Percentiles rank a stretch among this genome's conserved stretches.
These are phyloP conservation scores for Fukomys damarensis DNA, from an alignment of 2,113 vertebrate species.

Conservation along the genomic window DNA sequence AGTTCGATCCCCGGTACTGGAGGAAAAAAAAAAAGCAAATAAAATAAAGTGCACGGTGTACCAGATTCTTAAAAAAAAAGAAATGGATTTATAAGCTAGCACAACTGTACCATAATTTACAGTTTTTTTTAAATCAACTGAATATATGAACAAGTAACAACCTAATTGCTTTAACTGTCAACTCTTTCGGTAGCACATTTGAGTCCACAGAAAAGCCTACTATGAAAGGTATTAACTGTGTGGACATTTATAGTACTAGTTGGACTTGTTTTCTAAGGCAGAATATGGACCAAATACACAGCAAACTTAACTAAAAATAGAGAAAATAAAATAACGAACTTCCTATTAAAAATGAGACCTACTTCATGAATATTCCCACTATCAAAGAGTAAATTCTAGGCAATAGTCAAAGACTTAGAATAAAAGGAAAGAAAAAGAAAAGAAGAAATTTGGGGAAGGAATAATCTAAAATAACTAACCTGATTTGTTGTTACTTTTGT, in stretches of 20 bases:
- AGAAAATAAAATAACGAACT: background rate
- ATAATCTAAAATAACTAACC: slow-evolving; percentile 2
- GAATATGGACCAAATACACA: background rate
- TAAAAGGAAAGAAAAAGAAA: background rate
- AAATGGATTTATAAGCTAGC: background rate
- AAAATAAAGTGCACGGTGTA: too few species aligned
- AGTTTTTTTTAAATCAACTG: background rate
- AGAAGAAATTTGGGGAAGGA: background rate
- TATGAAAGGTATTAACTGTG: background rate
- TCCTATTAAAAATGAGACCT: background rate
- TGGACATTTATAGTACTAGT: background rate
- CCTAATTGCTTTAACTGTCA: background rate
- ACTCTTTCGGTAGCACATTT: background rate
- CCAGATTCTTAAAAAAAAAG: too few species aligned
- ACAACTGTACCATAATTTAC: background rate
- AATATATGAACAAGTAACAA: background rate
- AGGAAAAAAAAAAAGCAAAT: too few species aligned
- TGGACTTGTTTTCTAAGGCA: background rate
- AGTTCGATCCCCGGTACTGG: too few species aligned
- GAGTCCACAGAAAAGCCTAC: background rate
- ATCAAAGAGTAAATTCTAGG: background rate
- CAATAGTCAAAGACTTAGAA: background rate
- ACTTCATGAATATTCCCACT: background rate
- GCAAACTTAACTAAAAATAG: background rate
- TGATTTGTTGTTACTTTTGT: background rate